phyloP scores from a whole-genome alignment of 2,797 vertebrate species.

The Lacerta agilis region DNA sequence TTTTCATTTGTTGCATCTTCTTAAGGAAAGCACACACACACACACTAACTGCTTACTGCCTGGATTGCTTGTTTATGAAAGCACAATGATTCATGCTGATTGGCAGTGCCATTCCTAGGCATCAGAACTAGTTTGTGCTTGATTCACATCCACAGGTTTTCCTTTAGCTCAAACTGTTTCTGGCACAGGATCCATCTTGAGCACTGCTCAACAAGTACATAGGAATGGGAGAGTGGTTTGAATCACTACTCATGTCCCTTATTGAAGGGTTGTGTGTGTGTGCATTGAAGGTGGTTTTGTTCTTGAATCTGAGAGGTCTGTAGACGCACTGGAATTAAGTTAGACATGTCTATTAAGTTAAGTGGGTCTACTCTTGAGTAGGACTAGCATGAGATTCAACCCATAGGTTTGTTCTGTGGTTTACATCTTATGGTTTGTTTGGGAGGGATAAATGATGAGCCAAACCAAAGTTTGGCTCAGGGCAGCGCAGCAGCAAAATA shows the following conservation, averaged over 20 bases:
- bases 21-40: not conserved
- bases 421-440: too few species aligned
- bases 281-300: not conserved
- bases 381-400: too few species aligned
- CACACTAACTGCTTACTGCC: not conserved
- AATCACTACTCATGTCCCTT: not conserved
- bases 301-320: not conserved
- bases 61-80: constrained; percentile 38
- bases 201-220: constrained; percentile 47
- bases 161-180: constrained; percentile 49
- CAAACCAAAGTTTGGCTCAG: too few species aligned
- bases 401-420: too few species aligned
- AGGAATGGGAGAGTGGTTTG: not conserved
- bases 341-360: too few species aligned
- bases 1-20: not conserved
- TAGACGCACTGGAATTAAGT: too few species aligned
- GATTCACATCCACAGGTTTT: constrained; percentile 66
- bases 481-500: too few species aligned
- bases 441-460: too few species aligned
- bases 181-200: constrained; percentile 41
- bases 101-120: constrained; percentile 43
- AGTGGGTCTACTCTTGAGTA: too few species aligned
- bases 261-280: not conserved
- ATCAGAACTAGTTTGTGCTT: constrained; percentile 55
- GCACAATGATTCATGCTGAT: constrained; percentile 54